Evolutionary conservation across 2,113 vertebrate genomes (phyloP), one percentile per base, ranked within the genome.

Genomic region (Apodemus speciosus): DNA sequence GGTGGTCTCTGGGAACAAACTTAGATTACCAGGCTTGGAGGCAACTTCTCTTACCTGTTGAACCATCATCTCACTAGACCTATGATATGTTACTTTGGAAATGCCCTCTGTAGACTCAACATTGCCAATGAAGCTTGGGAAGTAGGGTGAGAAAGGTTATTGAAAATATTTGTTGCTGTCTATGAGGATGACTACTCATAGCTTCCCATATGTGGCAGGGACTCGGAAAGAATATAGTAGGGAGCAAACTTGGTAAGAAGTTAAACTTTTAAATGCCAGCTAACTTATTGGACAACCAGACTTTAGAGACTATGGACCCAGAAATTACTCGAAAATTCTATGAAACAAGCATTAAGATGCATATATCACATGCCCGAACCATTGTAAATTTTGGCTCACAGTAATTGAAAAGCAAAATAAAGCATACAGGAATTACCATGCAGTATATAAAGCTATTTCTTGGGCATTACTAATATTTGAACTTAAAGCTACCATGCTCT

Each of bases 401-500:
- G 73, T 89, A 95, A 93, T 84, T 93, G 80, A 93, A 90, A 96
- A 96, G 58, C 73, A 90, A 95, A 94, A 56, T 66, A 75, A 88
- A 92, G 75, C 85, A 79, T 49, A 40, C 79, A 7, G 83, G 88
- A 92, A 90, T 93, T 92, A 79, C 79, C 85, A 79, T 80, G 88
- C 87, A 85, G 43, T 58, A 83, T 32, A 85, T 85, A 93, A 95
- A 96, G 85, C 53, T 66, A 68, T 60, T 38, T 62, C 66, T 94
- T 93, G 32, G 77, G 62, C 51, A 27, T 71, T 35, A 76, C 62
- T 60, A 79, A 30, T 32, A 40, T 88, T 95, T 91, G 73, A 43
- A 90, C 91, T 95, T 87, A 92, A 90, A 84, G 85, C 30, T 89
- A 88, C 83, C 43, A n/a, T 79, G 68, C 15, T 93, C 46, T 96